phyloP scores from a whole-genome alignment of 2,888 invertebrate species.

The Parthenolecanium corni region DNA sequence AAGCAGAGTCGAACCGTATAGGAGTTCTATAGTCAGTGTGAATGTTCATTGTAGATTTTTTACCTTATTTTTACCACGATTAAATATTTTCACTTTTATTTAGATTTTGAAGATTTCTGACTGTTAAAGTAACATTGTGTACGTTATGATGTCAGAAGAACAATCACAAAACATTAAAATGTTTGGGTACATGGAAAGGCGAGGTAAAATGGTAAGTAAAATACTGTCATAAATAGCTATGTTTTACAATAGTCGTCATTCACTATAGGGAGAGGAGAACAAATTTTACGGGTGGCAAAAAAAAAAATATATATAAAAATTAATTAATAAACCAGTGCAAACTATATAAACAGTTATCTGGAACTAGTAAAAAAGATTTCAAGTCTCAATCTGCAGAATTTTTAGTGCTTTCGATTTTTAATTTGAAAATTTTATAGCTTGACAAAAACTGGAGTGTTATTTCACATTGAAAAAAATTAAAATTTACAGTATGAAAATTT shows the following conservation, averaged over 20 bases:
- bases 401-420: too few species aligned
- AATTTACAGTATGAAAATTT: too few species aligned
- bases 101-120: not conserved
- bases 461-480: too few species aligned
- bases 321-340: too few species aligned
- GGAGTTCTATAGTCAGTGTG: too few species aligned
- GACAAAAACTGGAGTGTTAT: too few species aligned
- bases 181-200: conserved; percentile 16
- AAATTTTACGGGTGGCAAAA: not conserved
- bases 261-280: not conserved
- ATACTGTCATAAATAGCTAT: not conserved
- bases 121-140: not conserved
- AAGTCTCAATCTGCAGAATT: too few species aligned
- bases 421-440: too few species aligned
- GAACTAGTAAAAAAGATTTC: too few species aligned
- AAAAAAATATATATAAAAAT: not conserved
- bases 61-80: not conserved
- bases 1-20: too few species aligned
- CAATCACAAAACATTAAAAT: conserved; percentile 10
- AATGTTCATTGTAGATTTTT: not conserved
- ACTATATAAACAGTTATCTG: too few species aligned
- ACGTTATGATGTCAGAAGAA: not conserved
- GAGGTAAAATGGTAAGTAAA: conserved; percentile 21
- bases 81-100: not conserved
- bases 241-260: not conserved